A percentile compares a stretch with the other conserved stretches of the same genome.
Conservation (phyloP, 2,797 vertebrate genomes). For the Melanotaenia trifasciata region DNA sequence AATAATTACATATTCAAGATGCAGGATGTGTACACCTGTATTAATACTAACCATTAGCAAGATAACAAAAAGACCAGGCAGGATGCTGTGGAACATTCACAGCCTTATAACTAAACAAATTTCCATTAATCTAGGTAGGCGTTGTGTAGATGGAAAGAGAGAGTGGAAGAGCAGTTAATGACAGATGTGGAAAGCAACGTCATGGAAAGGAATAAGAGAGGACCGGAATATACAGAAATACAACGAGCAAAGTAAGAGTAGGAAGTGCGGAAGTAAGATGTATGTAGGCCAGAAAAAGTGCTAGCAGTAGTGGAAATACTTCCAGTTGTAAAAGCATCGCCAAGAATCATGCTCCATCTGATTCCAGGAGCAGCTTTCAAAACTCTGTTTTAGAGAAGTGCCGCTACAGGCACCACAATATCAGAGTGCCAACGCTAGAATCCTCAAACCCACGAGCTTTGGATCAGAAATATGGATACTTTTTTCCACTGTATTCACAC, state of each 20-base stretch:
- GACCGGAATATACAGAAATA: slow-evolving; percentile 10
- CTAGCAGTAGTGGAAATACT: slow-evolving; percentile 2
- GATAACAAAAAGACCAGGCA: slow-evolving; percentile 25
- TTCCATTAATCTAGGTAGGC: slow-evolving; percentile 24
- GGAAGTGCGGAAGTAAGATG: neutral
- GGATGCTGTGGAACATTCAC: slow-evolving; percentile 6
- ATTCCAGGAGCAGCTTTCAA: slow-evolving; percentile 17
- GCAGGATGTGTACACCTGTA: slow-evolving; percentile 20
- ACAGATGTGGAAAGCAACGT: slow-evolving; percentile 9
- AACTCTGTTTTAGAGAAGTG: slow-evolving; percentile 5
- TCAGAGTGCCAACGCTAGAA: slow-evolving; percentile 26
- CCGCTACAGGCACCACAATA: slow-evolving; percentile 10
- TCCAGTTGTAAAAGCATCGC: slow-evolving; percentile 22
- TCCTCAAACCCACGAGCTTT: slow-evolving; percentile 24
- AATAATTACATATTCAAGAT: neutral
- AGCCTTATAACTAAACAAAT: slow-evolving; percentile 31
- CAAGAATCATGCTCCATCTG: slow-evolving; percentile 16
- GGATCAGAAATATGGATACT: slow-evolving; percentile 19
- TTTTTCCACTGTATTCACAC: slow-evolving; percentile 16
- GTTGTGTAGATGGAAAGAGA: slow-evolving; percentile 5
- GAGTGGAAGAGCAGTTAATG: slow-evolving; percentile 9
- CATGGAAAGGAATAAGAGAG: slow-evolving; percentile 9
- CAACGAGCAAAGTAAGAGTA: neutral
- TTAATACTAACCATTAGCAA: neutral
- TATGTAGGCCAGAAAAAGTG: slow-evolving; percentile 16